Base-by-base conservation (phyloP, 2,888 invertebrate genomes). In the Lacanobia oleracea region DNA sequence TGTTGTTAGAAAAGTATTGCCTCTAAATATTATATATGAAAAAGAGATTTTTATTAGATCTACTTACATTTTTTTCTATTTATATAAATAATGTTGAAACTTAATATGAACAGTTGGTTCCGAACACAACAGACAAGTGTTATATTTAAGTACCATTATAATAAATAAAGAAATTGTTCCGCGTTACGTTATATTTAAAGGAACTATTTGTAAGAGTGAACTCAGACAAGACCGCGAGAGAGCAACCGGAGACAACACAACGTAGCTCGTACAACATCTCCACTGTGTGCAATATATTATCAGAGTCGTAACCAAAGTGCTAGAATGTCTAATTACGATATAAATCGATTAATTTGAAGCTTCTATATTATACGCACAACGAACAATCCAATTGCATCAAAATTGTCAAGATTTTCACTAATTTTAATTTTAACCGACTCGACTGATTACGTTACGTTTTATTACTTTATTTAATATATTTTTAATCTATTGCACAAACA, bases 1-100 rank as follows among this genome's bases (percentile, higher is more conserved):
- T 92, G 92, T 93, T 93, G 92, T 95, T 94, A 94, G 91, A 95
- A 95, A 94, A 94, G 94, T 95, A 95, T 94, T 94, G 94, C 94
- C 94, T 93, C 94, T 95, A 95, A 93, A 92, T 92, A 92, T 93
- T 91, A 93, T 89, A 92, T 89, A 92, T 90, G 93, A 94, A 92
- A 81, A 92, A 91, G 92, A 93, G 92, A 91, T 91, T 92, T 91
- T 89, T 87, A 91, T 91, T 92, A 94, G 91, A 91, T 88, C 94
- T 95, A 95, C 93, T 93, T 93, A 94, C 89, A 91, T 87, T 88
- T 87, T 89, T 90, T 90, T 91, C 91, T 91, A 87, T 86, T 88
- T 90, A 91, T 88, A 89, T 89, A 89, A 87, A 88, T 89, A 91
- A 92, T 91, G 90, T 89, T 90, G 87, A 90, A 92, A 92, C 88